Evolutionary conservation across 2,888 invertebrate species (phyloP).

Genomic region (Diadegma fenestrale): DNA sequence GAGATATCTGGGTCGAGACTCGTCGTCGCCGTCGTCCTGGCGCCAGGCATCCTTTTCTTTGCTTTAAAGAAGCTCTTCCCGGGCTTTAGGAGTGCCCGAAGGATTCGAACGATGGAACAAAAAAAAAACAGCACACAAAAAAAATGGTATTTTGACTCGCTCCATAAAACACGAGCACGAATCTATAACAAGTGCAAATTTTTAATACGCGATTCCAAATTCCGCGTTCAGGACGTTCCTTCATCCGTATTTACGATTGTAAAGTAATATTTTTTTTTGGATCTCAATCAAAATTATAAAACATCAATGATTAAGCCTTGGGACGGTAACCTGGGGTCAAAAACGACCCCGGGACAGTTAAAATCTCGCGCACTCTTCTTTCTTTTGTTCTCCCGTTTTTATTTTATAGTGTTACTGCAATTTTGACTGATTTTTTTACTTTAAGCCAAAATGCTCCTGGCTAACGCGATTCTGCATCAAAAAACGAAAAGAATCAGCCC

Average conservation of each 20-base stretch:
- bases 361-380: no score
- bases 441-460: no score
- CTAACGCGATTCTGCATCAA: no score
- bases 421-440: no score
- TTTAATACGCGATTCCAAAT: not conserved
- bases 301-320: no score
- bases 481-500: no score
- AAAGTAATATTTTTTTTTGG: no score
- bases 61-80: constrained; percentile 69
- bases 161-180: constrained; percentile 40
- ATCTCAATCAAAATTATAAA: not conserved
- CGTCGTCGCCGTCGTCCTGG: constrained; percentile 83
- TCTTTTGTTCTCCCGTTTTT: no score
- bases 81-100: constrained; percentile 64
- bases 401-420: no score
- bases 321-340: no score
- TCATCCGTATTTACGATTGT: no score
- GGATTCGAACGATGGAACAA: constrained; percentile 51
- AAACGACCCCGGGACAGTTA: no score
- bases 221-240: not conserved
- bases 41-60: constrained; percentile 82
- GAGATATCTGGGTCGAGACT: constrained; percentile 84
- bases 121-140: constrained; percentile 31
- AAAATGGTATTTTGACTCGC: constrained; percentile 56
- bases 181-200: constrained; percentile 37